Conservation (phyloP, 2,888 invertebrate species). For the Theretra japonica region DNA sequence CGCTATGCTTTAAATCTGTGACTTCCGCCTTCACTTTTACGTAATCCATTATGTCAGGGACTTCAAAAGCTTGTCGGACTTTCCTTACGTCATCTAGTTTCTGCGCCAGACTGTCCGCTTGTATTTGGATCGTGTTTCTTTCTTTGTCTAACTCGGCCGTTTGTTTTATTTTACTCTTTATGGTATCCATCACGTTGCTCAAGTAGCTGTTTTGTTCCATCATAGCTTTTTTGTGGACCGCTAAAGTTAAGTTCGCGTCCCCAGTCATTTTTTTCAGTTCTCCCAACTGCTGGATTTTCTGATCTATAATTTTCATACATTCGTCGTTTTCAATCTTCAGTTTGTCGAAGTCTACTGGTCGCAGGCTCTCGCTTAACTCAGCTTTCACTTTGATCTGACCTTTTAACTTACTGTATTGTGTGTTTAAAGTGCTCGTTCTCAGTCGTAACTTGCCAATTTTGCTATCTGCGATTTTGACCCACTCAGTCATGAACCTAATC, state of each 20-base stretch:
- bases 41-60: conserved; percentile 85
- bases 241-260: conserved; percentile 82
- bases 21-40: conserved; percentile 80
- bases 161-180: conserved; percentile 67
- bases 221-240: conserved; percentile 83
- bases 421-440: conserved; percentile 82
- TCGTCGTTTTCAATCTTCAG: conserved; percentile 85
- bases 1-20: conserved; percentile 70
- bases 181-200: conserved; percentile 66
- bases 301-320: conserved; percentile 78
- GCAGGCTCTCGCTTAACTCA: conserved; percentile 84
- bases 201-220: conserved; percentile 79
- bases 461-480: conserved; percentile 82
- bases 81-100: conserved; percentile 69
- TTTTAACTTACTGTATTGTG: conserved; percentile 81
- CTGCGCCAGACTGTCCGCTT: conserved; percentile 66
- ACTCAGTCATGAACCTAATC: conserved; percentile 86
- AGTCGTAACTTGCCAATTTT: conserved; percentile 85
- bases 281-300: conserved; percentile 78
- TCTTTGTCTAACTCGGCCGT: conserved; percentile 74
- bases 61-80: conserved; percentile 72
- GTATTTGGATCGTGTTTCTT: conserved; percentile 60
- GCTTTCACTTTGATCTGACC: conserved; percentile 81
- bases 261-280: conserved; percentile 86
- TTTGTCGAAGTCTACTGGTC: conserved; percentile 87